Base-by-base conservation (phyloP, 2,113 vertebrate genomes). In the Tetraodon nigroviridis region DNA sequence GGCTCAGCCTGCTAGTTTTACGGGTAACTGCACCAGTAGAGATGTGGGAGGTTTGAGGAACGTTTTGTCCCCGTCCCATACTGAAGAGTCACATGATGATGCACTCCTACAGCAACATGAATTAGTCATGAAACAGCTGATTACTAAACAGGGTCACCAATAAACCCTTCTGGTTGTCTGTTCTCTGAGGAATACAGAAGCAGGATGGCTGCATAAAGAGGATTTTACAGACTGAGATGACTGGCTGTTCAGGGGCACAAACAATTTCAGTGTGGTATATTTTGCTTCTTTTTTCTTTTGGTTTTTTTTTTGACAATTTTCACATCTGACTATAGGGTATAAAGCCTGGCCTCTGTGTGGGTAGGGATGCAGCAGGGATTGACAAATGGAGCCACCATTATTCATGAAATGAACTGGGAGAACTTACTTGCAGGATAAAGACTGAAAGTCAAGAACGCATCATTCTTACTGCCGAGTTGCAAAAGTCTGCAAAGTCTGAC, bases 61-160 rank as follows among this genome's bases (percentile, higher is more conserved):
- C 12, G 32, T 37, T 37, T 37, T 37, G 11, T 8, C 32, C 12
- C 8, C 10, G 4, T 21, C 12, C 10, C 61, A 63, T 60, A 52
- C 58, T 7, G 50, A 2, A 24, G 49, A 22, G 58, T 73, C 75
- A 69, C 40, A 73, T 69, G 82, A 74, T 46, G 69, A 60, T 3
- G 54, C 5, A 64, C 80, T 83, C 82, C 82, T 58, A 81, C 81
- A 42, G 79, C 63, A 52, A n/a, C 71, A 79, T 81, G 82, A 82
- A 86, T 84, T 69, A 81, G 58, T 75, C 82, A 87, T 82, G 76
- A 84, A 75, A 58, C 60, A 20, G 53, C 32, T 59, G 61, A 79
- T 46, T 7, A n/a, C 44, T 46, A 17, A 46, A 6, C 61, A 51
- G 56, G 67, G 58, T 52, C 61, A 82, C 77, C 77, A 55, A 76